These are phyloP conservation scores for Eupithecia centaureata DNA, from an alignment of 2,888 invertebrate species.

Conservation along the genomic window DNA sequence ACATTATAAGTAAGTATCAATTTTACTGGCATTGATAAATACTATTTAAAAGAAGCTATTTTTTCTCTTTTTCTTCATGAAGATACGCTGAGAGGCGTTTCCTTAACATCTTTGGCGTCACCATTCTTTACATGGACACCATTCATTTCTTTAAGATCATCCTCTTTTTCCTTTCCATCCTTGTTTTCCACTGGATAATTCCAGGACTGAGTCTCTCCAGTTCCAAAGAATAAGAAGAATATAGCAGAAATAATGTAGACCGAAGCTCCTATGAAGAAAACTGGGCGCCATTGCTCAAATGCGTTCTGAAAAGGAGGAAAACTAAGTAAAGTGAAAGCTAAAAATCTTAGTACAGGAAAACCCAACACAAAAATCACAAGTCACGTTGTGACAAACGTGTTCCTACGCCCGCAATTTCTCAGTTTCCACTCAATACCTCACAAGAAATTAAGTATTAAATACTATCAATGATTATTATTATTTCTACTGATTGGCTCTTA, in stretches of 20 bases:
- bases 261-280: constrained; percentile 88
- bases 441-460: not conserved
- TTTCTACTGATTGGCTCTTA: constrained; percentile 55
- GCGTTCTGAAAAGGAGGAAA: constrained; percentile 82
- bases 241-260: constrained; percentile 88
- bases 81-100: constrained; percentile 65
- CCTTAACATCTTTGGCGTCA: constrained; percentile 63
- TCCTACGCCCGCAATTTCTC: not conserved
- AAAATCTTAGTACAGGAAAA: constrained; percentile 28
- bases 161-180: constrained; percentile 53
- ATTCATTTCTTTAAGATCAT: constrained; percentile 59
- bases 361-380: constrained; percentile 10
- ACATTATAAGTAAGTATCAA: not conserved
- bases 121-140: constrained; percentile 52
- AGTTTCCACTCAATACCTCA: not conserved
- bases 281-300: constrained; percentile 88
- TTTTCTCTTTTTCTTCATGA: constrained; percentile 42
- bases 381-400: not conserved
- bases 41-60: constrained; percentile 7
- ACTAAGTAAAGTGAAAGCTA: constrained; percentile 20
- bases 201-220: constrained; percentile 88
- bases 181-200: constrained; percentile 74
- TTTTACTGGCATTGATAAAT: constrained; percentile 7
- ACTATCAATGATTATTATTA: not conserved
- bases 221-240: constrained; percentile 88